Evolutionary conservation across 2,888 invertebrate species (phyloP), one percentile per base, ranked within the genome.

Genomic region (Orthosia gothica): DNA sequence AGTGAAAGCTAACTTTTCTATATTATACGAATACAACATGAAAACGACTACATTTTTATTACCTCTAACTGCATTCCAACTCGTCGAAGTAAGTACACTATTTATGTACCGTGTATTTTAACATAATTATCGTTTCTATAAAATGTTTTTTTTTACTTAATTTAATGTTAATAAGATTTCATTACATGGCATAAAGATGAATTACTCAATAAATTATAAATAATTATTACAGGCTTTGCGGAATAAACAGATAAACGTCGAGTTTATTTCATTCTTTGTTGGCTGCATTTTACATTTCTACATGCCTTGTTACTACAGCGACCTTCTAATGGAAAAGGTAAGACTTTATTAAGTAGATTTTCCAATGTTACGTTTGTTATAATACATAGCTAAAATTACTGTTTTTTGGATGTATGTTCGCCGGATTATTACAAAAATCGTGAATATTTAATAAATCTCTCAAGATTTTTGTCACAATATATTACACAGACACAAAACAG

Each of bases 241-340:
- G 23, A 62, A 84, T 45, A 83, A 85, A 23, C 86, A 85, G 62
- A 66, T 94, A 2, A 93, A 92, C 64, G 64, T 93, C 26, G 95
- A 95, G 76, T 95, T 94, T 73, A 84, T 91, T 12, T 90, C 90
- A 40, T 93, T 93, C 81, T 92, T 91, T 68, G 69, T 84, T 15
- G 91, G 88, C 7, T 76, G 85, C 45, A 81, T 90, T 54, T 71
- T 94, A 57, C 92, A 94, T 79, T 94, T 94, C 66, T 92, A 89
- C 69, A 88, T 94, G 64, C 95, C 95, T 0, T 95, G 94, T 78
- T 94, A 93, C 79, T 95, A 92, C 75, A 93, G 95, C 67, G 92
- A 95, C 74, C 81, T 92, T 18, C 88, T 96, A 7, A 92, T 94
- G 89, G 94, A 94, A 81, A 92, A 89, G 90, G 95, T 95, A 88